Base-by-base conservation (phyloP, 2,888 invertebrate genomes). In the Ormyrus thymus region DNA sequence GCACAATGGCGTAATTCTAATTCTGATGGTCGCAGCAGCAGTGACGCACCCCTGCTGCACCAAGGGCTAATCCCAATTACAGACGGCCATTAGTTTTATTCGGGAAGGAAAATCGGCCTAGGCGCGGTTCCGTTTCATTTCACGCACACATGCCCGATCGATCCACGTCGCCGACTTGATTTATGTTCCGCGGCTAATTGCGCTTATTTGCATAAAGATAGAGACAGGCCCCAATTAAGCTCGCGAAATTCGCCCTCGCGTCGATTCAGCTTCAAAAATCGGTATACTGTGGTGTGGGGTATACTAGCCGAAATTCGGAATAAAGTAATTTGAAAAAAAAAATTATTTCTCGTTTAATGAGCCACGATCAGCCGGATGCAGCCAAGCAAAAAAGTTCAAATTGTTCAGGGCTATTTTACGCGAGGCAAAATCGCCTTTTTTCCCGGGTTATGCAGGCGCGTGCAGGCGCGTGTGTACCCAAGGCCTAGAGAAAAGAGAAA, bases 81-180 rank as follows among this genome's bases (percentile, higher is more conserved):
- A 85, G 84, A 86, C 84, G 86, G 85, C 87, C 87, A 89, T 90
- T 89, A 89, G 87, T 89, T 89, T 88, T 87, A 87, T 87, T 87
- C 84, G 83, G 76, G 6, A 83, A 85, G 84, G 84, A 88, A 88
- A 88, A 87, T 86, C 86, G 84, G 85, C 82, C 29, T 4, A 29
- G 29, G 29, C 29, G 29, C 29, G 29, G 29, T 85, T 81, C 81
- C 78, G 81, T 80, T 83, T 82, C 79, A 78, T 61, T 11, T 45
- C 53, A 55, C 50, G 50, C 29, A 46, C 13, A 55, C n/a, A 76
- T 73, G 74, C 68, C 81, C 81, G 80, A 85, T 85, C 85, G 85
- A 79, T 77, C 68, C 78, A 78, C 81, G 55, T 74, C 82, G 82
- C 81, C 84, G 84, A 83, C 86, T 86, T 89, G 89, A 89, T 89